phyloP scores from a whole-genome alignment of 2,888 invertebrate genomes.

The Leucophenga montana region DNA sequence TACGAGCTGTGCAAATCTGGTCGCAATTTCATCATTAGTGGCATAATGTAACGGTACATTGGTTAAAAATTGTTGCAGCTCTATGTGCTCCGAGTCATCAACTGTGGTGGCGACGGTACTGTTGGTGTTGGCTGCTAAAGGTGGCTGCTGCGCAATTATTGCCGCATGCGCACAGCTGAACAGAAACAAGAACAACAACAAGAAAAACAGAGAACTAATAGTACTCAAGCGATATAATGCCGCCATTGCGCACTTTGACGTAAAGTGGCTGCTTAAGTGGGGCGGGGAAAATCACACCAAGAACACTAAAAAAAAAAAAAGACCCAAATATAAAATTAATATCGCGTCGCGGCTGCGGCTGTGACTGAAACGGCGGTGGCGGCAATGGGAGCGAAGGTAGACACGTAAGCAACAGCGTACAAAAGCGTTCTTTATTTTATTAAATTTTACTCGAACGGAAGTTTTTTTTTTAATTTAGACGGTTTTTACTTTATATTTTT shows the following conservation, averaged over 20 bases:
- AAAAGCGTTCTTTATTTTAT: too few species aligned
- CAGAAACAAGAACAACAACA: neutral
- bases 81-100: constrained; percentile 33
- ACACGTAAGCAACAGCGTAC: too few species aligned
- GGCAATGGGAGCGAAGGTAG: too few species aligned
- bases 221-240: neutral
- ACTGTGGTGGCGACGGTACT: constrained; percentile 33
- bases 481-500: constrained; percentile 42
- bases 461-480: neutral
- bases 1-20: constrained; percentile 78
- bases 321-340: too few species aligned
- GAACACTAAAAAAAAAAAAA: neutral
- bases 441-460: too few species aligned
- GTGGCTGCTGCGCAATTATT: neutral
- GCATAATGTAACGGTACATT: constrained; percentile 76
- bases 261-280: constrained; percentile 40
- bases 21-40: constrained; percentile 80
- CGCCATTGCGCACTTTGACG: constrained; percentile 38
- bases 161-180: constrained; percentile 4
- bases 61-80: constrained; percentile 59
- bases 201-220: neutral
- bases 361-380: too few species aligned
- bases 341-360: too few species aligned
- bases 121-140: neutral
- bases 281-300: neutral